A percentile compares a stretch with the other conserved stretches of the same genome.
phyloP scores from a whole-genome alignment of 2,797 vertebrate species.

The Tauraco hartlaubi region DNA sequence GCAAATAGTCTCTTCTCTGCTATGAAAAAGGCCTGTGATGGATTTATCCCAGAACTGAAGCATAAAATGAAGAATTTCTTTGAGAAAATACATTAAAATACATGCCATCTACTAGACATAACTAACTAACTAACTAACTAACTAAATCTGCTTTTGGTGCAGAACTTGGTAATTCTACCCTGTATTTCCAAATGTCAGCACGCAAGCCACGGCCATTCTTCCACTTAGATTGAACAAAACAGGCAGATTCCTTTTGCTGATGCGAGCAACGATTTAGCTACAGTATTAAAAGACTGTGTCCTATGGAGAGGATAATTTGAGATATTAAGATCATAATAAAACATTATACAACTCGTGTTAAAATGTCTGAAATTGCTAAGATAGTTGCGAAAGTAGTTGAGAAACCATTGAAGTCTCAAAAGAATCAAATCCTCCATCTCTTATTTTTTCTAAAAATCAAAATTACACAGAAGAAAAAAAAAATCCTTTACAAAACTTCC shows the following conservation, averaged over 20 bases:
- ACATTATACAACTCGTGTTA: slow-evolving; percentile 8
- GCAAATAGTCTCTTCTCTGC: not conserved
- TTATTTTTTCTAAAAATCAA: not conserved
- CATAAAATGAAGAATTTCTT: not conserved
- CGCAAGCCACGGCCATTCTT: slow-evolving; percentile 24
- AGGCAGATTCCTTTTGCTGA: not conserved
- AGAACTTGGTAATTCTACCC: slow-evolving; percentile 62
- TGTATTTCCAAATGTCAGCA: slow-evolving; percentile 65
- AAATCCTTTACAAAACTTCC: not conserved
- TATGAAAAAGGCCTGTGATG: not conserved
- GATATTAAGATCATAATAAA: slow-evolving; percentile 25
- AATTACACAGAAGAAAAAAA: not conserved
- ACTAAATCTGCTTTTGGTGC: slow-evolving; percentile 13
- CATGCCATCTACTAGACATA: slow-evolving; percentile 8
- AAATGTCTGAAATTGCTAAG: slow-evolving; percentile 43
- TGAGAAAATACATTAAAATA: slow-evolving; percentile 30
- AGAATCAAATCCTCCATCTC: not conserved
- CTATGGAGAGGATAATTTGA: not conserved
- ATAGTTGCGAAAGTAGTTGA: slow-evolving; percentile 10
- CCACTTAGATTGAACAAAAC: slow-evolving; percentile 42
- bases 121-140: not conserved
- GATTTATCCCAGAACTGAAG: not conserved
- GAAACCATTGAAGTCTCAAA: slow-evolving; percentile 12
- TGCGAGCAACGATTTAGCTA: not conserved
- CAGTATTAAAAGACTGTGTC: not conserved